Evolutionary conservation across 2,113 vertebrate genomes (phyloP).

Genomic region (Nestor notabilis): DNA sequence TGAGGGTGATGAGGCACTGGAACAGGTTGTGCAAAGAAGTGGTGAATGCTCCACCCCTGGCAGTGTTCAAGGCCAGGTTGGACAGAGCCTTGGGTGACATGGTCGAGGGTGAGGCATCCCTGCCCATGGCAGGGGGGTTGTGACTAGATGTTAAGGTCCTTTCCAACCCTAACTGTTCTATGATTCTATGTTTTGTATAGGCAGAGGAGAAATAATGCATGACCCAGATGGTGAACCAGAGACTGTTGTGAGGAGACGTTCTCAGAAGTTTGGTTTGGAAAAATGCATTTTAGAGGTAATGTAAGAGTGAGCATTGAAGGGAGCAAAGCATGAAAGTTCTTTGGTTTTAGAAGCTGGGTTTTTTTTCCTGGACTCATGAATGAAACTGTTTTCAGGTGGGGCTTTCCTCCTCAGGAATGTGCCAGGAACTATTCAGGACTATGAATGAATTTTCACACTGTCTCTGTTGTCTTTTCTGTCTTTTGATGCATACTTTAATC

Average conservation of each 20-base stretch:
- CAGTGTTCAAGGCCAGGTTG: background rate
- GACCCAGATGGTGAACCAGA: background rate
- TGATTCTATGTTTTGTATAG: background rate
- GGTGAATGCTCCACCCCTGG: background rate
- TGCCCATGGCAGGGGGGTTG: background rate
- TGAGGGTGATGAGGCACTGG: background rate
- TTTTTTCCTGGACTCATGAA: background rate
- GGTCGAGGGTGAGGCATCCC: background rate
- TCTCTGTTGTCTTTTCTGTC: background rate
- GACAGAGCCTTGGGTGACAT: background rate
- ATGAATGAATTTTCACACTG: background rate
- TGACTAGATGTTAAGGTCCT: background rate
- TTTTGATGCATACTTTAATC: background rate
- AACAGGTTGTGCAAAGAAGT: background rate
- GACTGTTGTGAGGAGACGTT: background rate
- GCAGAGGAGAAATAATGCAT: background rate
- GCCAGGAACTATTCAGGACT: background rate
- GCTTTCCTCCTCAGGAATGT: background rate
- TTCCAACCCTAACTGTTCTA: background rate
- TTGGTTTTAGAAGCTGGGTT: background rate
- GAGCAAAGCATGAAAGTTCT: background rate
- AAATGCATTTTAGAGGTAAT: background rate
- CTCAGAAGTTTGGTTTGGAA: background rate
- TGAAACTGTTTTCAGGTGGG: background rate
- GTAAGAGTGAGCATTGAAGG: background rate